Evolutionary conservation across 2,888 invertebrate genomes (phyloP), one percentile per base, ranked within the genome.

Genomic region (Cerastis rubricosa): DNA sequence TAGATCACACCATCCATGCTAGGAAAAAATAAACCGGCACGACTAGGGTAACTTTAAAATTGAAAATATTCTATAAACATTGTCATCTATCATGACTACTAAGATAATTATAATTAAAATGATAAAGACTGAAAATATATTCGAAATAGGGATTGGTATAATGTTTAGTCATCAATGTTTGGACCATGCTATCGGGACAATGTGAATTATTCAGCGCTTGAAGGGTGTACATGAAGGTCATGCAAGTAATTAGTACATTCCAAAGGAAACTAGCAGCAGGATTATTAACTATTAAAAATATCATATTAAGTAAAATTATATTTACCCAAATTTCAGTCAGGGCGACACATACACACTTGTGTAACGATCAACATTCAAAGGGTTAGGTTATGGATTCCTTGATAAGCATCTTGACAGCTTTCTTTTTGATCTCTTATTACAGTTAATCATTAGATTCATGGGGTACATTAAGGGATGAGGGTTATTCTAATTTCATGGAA

Each of bases 371-470:
- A 94, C 92, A 94, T 93, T 94, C 91, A 93, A 93, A 92, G 90
- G 91, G 93, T 78, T 64, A 77, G 90, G 91, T 91, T 90, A 92
- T 91, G 89, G 91, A 92, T 93, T 88, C 94, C 95, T 95, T 95
- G 95, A 93, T 90, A 92, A 95, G 96, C 96, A 96, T 96, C 96
- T 96, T 96, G 96, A 96, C 96, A 96, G 94, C 96, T 96, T 96
- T 96, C 93, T 94, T 94, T 94, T 90, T 84, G 88, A 87, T 87
- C 89, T 88, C 86, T 76, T 87, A 84, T 83, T 85, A 89, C 76
- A 85, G 83, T 88, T 89, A 86, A 83, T 85, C 78, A 85, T 87
- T 89, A 89, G 87, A 83, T 83, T 80, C 73, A 87, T 87, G 79
- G 78, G 80, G 80, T 87, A 84, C 81, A 85, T 81, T 79, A 79